Evolutionary conservation across 2,888 invertebrate genomes (phyloP), one percentile per base, ranked within the genome.

Genomic region (Orthosia gracilis): DNA sequence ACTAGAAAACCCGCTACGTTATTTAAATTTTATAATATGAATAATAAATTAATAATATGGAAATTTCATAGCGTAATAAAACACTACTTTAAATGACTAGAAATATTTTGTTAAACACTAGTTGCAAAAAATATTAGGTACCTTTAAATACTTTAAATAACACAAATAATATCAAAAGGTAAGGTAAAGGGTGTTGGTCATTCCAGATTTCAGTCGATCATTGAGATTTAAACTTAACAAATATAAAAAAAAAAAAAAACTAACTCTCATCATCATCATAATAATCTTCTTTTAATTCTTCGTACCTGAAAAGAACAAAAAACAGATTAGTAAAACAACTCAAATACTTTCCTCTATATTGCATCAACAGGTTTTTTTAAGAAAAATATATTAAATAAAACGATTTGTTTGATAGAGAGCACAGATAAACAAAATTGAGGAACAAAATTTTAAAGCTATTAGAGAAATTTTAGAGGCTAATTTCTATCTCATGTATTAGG

Each of bases 281-380:
- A 0, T 68, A 21, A 23, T 58, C 58, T 31, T 13, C 69, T 2
- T 13, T 52, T 31, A 17, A 12, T 26, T 52, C 23, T 3, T 23
- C n/a, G 17, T 69, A 59, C 7, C 74, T 74, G 52, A 5, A 52
- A 47, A 58, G 3, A 78, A 31, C 2, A 49, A 12, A 40, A 13
- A 12, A 13, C 4, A 13, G 17, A 23, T 68, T 55, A 49, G 31
- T 61, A 23, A 2, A 54, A 54, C 45, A 23, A 13, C 21, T 7
- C 4, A 21, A 40, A 40, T 40, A 40, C 40, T 40, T 40, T 9
- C 7, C 7, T 40, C 40, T 9, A 9, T 40, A 40, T 40, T 40
- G 9, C 40, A 40, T 40, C 7, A 40, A 40, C 40, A 40, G 9
- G 40, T 40, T 9, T 40, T 31, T 31, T 40, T 40, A 40, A 40